phyloP scores from a whole-genome alignment of 2,113 vertebrate species.

The Bufo gargarizans region DNA sequence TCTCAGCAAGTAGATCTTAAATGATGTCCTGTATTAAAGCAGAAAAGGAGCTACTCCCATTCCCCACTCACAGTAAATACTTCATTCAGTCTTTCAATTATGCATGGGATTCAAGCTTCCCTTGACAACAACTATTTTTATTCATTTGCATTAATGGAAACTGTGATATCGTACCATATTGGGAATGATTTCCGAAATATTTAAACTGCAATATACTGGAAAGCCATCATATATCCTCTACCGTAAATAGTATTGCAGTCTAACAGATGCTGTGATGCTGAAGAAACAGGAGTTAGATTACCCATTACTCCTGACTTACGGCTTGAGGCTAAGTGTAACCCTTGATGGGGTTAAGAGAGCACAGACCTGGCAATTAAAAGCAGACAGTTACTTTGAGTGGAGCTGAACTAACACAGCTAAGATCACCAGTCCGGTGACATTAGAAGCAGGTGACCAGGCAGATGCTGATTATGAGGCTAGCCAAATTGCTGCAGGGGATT shows the following conservation, averaged over 20 bases:
- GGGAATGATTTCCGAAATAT: constrained; percentile 24
- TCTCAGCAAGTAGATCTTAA: constrained; percentile 54
- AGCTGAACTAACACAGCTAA: neutral
- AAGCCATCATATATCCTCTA: constrained; percentile 5
- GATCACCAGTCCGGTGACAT: constrained; percentile 17
- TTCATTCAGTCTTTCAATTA: constrained; percentile 55
- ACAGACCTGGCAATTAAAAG: constrained; percentile 50
- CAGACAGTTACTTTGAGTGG: constrained; percentile 24
- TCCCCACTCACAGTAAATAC: constrained; percentile 50
- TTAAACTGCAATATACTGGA: neutral
- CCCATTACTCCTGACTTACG: constrained; percentile 24
- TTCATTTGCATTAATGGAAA: constrained; percentile 56
- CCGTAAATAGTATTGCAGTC: neutral
- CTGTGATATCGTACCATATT: constrained; percentile 10
- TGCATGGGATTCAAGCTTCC: constrained; percentile 41
- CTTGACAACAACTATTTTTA: constrained; percentile 57
- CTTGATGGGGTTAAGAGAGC: constrained; percentile 49
- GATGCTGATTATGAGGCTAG: constrained; percentile 15
- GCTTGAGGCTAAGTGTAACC: constrained; percentile 31
- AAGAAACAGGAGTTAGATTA: constrained; percentile 26
- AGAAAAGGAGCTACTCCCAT: constrained; percentile 48
- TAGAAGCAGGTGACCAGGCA: constrained; percentile 31
- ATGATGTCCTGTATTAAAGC: constrained; percentile 49
- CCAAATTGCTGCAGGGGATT: constrained; percentile 44
- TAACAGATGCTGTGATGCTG: neutral